Base-by-base conservation (phyloP, 2,888 invertebrate genomes). In the Germaria angustata region DNA sequence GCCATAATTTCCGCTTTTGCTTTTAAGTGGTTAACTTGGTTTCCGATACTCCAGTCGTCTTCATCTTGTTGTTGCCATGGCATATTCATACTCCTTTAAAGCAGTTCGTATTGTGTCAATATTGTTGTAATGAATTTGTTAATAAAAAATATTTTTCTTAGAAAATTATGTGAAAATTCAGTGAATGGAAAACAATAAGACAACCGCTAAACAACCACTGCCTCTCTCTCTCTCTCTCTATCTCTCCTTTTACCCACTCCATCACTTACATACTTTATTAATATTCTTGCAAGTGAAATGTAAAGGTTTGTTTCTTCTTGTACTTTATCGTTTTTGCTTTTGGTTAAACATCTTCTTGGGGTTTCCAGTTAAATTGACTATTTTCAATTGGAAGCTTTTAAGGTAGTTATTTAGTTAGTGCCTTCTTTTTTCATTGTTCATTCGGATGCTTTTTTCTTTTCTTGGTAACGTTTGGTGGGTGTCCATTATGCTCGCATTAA, bases 121-220 rank as follows among this genome's bases (percentile, higher is more conserved):
- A 82, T 82, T 82, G 82, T 82, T 82, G 79, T 82, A 82, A 82
- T 82, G 82, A 82, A 82, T 82, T 82, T 82, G 76, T 82, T 82
- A 82, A 82, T 82, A 82, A 82, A 79, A 82, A 82, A 82, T 82
- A 82, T 79, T 82, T 77, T 82, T 76, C 82, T 82, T 76, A 61
- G 79, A 82, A 82, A 82, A 82, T 82, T 82, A 82, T 82, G 79
- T 82, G 82, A 76, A 82, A 79, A 79, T 82, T 79, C 82, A 82
- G 75, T 82, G 79, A 82, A 82, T 82, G 82, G 79, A 82, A 82
- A 79, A 82, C 82, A 82, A 75, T 82, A 76, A 75, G 75, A 39
- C 39, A 49, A n/a, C n/a, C n/a, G n/a, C 49, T 69, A 61, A 66
- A 59, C 61, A 75, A 80, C 57, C 46, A 49, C 5, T 73, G 17